phyloP scores from a whole-genome alignment of 2,797 vertebrate genomes.

The Alosa sapidissima region DNA sequence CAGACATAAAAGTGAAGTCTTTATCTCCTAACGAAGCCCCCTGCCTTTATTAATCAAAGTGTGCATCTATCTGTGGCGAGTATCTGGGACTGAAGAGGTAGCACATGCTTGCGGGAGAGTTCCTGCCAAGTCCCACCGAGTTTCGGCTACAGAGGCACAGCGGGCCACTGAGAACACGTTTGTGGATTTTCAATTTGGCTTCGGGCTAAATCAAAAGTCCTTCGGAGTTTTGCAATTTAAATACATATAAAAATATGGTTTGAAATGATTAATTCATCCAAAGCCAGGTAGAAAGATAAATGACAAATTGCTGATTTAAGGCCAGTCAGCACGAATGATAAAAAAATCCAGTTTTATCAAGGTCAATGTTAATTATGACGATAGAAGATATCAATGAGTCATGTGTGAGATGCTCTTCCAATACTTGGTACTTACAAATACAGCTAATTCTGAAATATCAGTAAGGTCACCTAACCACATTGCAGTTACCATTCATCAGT shows the following conservation, averaged over 20 bases:
- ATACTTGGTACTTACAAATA: background rate
- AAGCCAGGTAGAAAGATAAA: background rate
- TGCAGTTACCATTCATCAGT: background rate
- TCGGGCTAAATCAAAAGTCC: background rate
- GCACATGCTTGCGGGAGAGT: background rate
- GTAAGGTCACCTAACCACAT: background rate
- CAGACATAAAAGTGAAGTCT: conserved; percentile 40
- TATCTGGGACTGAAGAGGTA: background rate
- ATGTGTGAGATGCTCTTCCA: background rate
- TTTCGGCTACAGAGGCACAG: background rate
- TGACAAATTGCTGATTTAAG: background rate
- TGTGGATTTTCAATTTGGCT: background rate
- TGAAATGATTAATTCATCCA: background rate
- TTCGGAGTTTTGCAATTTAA: background rate
- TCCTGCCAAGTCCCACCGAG: background rate
- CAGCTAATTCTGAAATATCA: conserved; percentile 8
- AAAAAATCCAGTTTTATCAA: background rate
- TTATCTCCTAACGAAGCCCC: conserved; percentile 47
- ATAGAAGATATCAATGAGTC: background rate
- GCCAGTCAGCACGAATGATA: background rate
- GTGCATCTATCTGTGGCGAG: conserved; percentile 19
- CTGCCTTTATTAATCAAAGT: conserved; percentile 46
- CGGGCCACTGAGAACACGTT: background rate
- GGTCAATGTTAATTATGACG: background rate
- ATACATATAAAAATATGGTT: background rate